A percentile compares a stretch with the other conserved stretches of the same genome.
Evolutionary conservation across 2,797 vertebrate species (phyloP).

Genomic region (Anabacerthia variegaticeps): DNA sequence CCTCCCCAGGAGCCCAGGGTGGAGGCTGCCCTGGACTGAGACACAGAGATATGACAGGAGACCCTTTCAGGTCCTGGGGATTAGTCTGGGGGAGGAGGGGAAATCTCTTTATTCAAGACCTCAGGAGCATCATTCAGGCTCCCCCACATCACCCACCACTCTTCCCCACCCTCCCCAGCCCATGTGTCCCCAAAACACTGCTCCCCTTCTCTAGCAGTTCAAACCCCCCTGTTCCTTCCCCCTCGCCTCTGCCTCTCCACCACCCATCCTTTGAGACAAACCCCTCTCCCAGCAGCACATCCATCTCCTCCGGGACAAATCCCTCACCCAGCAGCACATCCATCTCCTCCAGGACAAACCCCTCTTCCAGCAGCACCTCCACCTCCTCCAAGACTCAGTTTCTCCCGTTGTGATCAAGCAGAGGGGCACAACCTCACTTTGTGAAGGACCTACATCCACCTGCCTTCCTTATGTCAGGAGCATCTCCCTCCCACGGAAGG

Average conservation of each 20-base stretch:
- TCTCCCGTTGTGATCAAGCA: background rate
- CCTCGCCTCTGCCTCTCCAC: background rate
- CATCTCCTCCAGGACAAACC: background rate
- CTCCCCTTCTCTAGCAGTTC: background rate
- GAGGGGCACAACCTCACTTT: no score
- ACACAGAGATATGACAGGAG: background rate
- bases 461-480: background rate
- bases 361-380: background rate
- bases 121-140: background rate
- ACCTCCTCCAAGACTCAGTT: background rate
- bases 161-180: background rate
- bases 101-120: background rate
- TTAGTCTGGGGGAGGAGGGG: accelerated
- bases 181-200: background rate
- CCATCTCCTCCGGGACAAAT: background rate
- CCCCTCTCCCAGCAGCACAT: background rate
- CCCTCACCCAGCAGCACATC: no score
- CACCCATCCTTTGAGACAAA: background rate
- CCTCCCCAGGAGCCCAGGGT: background rate
- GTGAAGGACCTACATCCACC: background rate
- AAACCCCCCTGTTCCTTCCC: background rate
- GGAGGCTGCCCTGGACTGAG: background rate
- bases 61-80: background rate
- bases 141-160: no score
- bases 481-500: background rate